phyloP scores from a whole-genome alignment of 2,888 invertebrate genomes.

The Stenotaenia linearis region DNA sequence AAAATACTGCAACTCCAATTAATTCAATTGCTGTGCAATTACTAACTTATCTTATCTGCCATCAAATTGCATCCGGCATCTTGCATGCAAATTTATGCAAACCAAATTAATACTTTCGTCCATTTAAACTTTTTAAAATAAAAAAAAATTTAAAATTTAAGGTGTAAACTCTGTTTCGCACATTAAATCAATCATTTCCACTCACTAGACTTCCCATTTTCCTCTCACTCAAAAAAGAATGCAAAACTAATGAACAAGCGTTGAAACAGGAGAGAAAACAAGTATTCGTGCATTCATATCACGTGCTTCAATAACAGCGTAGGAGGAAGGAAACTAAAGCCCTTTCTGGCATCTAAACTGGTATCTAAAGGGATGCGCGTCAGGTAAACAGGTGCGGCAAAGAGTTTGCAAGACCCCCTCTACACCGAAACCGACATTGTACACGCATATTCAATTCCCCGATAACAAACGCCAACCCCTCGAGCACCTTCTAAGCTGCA shows the following conservation, averaged over 20 bases:
- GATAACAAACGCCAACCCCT: not conserved
- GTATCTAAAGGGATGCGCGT: not conserved
- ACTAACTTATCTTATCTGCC: not conserved
- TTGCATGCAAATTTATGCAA: not conserved
- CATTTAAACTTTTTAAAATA: no score
- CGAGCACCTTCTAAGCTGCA: not conserved
- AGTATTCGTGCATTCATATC: not conserved
- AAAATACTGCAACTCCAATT: not conserved
- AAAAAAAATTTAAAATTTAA: no score
- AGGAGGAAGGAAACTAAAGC: not conserved
- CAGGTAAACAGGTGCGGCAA: conserved; percentile 16
- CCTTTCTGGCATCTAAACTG: not conserved
- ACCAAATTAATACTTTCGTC: not conserved
- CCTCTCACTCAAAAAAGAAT: not conserved
- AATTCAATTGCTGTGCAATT: not conserved
- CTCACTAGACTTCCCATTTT: not conserved
- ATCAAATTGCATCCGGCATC: not conserved
- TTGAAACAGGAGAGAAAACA: not conserved
- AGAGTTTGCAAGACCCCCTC: not conserved
- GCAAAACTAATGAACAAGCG: not conserved
- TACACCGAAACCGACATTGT: not conserved
- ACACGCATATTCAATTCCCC: not conserved
- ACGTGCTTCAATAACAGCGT: not conserved
- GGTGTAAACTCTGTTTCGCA: no score
- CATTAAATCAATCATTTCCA: not conserved